Base-by-base conservation (phyloP, 2,113 vertebrate genomes). In the Eubucco bourcierii region DNA sequence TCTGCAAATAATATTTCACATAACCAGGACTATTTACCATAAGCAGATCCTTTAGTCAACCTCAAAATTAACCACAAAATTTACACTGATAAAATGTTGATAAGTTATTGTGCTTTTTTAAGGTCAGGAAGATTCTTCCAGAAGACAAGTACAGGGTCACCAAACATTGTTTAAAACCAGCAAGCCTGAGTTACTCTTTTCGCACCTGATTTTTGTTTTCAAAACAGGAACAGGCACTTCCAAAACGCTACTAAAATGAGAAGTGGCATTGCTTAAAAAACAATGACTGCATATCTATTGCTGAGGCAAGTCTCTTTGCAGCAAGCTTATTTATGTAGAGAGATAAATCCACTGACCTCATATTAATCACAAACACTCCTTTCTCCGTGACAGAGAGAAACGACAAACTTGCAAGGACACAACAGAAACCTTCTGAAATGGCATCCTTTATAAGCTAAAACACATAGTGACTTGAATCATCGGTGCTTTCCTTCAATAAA, bases 191-290 rank as follows among this genome's bases (percentile, higher is more conserved):
- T 71, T 52, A 75, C 53, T 28, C 47, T 83, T 77, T 80, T 80
- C 91, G 88, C 79, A 75, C 58, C 44, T 80, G 65, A 90, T 25
- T 23, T 17, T 80, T 61, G 12, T 4, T 24, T 44, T 31, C 65
- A 78, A 80, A 94, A 94, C 73, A 84, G 82, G 68, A 94, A 93
- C 67, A 72, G 24, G 27, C 0, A 0, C 73, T 86, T 91, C 73
- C 46, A 85, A 92, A 87, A 76, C 5, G 50, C 72, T 85, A 61
- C 90, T 94, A 90, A 96, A 95, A 75, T 94, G 88, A 94, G 87
- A 83, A 94, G 29, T 27, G 15, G 25, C 46, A 29, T 75, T 92
- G 76, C 94, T 88, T 90, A 90, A 94, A 93, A 39, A 94, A 87
- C 53, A 78, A 78, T 34, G 50, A 89, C n/a, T 87, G 73, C 79